A percentile compares a stretch with the other conserved stretches of the same genome.
These are phyloP conservation scores for Nephrocerus scutellatus DNA, from an alignment of 2,888 invertebrate species.

Conservation along the genomic window DNA sequence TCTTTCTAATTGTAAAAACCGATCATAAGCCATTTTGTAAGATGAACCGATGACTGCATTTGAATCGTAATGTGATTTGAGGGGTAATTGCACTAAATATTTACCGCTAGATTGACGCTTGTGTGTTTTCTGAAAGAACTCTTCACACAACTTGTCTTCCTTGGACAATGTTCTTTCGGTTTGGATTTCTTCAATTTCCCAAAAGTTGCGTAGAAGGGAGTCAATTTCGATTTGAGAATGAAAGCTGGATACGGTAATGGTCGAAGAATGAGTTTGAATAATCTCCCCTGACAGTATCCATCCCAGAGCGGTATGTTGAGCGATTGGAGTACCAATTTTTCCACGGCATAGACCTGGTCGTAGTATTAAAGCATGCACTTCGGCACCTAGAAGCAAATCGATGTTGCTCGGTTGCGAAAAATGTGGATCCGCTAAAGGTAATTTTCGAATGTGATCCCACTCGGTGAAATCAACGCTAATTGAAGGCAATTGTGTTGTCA, in stretches of 20 bases:
- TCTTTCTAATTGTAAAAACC: slow-evolving; percentile 8
- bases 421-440: too few species aligned
- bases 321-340: slow-evolving; percentile 3
- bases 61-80: slow-evolving; percentile 5
- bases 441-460: too few species aligned
- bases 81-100: slow-evolving; percentile 8
- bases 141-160: slow-evolving; percentile 6
- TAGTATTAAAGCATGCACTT: too few species aligned
- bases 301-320: slow-evolving; percentile 13
- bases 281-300: slow-evolving; percentile 13
- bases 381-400: too few species aligned
- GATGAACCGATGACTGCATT: slow-evolving; percentile 6
- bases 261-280: not conserved
- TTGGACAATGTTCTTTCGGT: too few species aligned
- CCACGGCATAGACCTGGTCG: slow-evolving; percentile 3
- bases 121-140: slow-evolving; percentile 6
- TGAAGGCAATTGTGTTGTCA: too few species aligned
- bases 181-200: slow-evolving; percentile 5
- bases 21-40: slow-evolving; percentile 9
- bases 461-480: too few species aligned
- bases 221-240: slow-evolving; percentile 3
- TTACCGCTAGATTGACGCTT: slow-evolving; percentile 2
- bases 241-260: slow-evolving; percentile 1
- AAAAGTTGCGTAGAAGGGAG: slow-evolving; percentile 5
- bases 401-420: too few species aligned